These are phyloP conservation scores for Hypothenemus hampei DNA, from an alignment of 1,140 invertebrate species.

Conservation along the genomic window DNA sequence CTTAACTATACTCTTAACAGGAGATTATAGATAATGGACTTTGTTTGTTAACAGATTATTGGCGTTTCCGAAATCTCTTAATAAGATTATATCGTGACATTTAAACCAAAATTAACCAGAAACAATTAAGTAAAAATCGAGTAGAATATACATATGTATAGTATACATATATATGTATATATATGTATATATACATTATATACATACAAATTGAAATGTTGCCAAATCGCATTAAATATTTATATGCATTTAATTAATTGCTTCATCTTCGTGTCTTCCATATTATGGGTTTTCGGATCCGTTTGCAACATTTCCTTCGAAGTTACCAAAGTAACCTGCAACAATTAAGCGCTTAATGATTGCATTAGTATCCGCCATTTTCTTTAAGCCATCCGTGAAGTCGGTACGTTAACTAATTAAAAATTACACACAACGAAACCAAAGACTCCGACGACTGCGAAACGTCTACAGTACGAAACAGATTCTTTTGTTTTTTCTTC, in stretches of 20 bases:
- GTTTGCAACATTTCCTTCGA: slow-evolving; percentile 19
- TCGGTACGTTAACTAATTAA: slow-evolving; percentile 38
- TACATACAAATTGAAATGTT: no score
- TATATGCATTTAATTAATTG: not conserved
- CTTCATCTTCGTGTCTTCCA: not conserved
- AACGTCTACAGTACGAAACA: slow-evolving; percentile 41
- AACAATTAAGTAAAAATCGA: no score
- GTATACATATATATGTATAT: no score
- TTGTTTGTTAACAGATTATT: slow-evolving; percentile 11
- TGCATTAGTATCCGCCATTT: slow-evolving; percentile 45
- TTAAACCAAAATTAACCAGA: no score
- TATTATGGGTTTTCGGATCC: slow-evolving; percentile 8
- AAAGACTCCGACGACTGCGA: slow-evolving; percentile 42
- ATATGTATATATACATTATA: no score
- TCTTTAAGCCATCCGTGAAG: slow-evolving; percentile 41
- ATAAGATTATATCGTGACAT: not conserved
- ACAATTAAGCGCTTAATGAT: slow-evolving; percentile 35
- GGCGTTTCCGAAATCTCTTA: not conserved
- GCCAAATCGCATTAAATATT: no score
- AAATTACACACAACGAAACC: slow-evolving; percentile 41
- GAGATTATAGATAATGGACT: slow-evolving; percentile 8
- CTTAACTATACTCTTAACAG: slow-evolving; percentile 2
- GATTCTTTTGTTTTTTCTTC: slow-evolving; percentile 40
- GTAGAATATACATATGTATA: no score
- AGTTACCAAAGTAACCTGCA: slow-evolving; percentile 35